phyloP scores from a whole-genome alignment of 2,797 vertebrate genomes.

The Morus bassanus region DNA sequence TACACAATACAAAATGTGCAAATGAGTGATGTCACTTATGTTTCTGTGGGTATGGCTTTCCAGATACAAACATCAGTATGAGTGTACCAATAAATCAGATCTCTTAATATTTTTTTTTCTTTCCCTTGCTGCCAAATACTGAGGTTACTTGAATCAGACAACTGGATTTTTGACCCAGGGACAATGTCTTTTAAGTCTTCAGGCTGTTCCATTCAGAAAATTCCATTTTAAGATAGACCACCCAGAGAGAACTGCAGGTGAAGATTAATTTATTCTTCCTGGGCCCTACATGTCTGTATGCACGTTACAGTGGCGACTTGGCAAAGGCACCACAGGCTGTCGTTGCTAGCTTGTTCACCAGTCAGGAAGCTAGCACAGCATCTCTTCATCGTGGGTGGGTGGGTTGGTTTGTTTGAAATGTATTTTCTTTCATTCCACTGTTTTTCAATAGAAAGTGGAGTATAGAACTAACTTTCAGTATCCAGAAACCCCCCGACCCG shows the following conservation, averaged over 20 bases:
- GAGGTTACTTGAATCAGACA: conserved; percentile 70
- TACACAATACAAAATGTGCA: not conserved
- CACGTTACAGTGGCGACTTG: rapidly evolving
- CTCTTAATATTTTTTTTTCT: conserved; percentile 74
- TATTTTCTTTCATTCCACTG: not conserved
- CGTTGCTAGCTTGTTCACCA: not conserved
- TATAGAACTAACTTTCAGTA: not conserved
- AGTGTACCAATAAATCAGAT: conserved; percentile 20
- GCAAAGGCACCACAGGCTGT: not conserved
- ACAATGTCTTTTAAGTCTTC: conserved; percentile 78
- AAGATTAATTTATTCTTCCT: not conserved
- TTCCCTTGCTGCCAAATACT: conserved; percentile 76
- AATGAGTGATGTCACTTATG: not conserved
- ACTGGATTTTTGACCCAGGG: conserved; percentile 78
- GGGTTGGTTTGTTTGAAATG: not conserved
- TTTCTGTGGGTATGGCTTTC: not conserved
- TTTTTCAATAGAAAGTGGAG: not conserved
- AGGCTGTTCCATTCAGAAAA: conserved; percentile 81
- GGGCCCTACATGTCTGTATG: not conserved
- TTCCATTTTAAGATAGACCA: conserved; percentile 75
- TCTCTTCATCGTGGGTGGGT: not conserved
- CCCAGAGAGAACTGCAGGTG: conserved; percentile 47
- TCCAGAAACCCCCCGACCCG: not conserved
- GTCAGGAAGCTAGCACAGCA: not conserved
- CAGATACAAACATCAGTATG: not conserved